Base-by-base conservation (phyloP, 2,113 vertebrate genomes). In the Osmerus mordax region DNA sequence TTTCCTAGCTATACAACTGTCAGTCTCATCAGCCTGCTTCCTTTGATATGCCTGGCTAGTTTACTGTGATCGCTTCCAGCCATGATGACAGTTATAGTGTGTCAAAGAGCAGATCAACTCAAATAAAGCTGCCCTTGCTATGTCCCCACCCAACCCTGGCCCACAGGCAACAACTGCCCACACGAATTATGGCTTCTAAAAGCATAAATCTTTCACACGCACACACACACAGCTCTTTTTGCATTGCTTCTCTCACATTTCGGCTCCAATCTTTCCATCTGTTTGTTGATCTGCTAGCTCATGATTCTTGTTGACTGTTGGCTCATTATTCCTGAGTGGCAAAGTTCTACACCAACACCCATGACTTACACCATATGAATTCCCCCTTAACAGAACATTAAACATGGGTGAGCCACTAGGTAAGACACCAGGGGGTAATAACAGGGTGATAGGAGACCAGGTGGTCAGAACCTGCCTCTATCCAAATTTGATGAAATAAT, bases 81-180 rank as follows among this genome's bases (percentile, higher is more conserved):
- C 56, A 21, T 2, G 12, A 15, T 60, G 16, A 13, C 41, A 52
- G 21, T 63, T 56, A 63, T 25, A 67, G 61, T 74, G 67, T 51
- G 53, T 73, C 54, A 71, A 53, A 25, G 47, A 56, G 55, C 55
- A 58, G 55, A 58, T 58, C 2, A 58, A 21, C 55, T 58, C 18
- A 58, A n/a, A 58, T 58, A 29, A 47, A 51, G 41, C 36, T 51
- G 16, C 28, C 29, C 51, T 23, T 53, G 52, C 51, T 52, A 65
- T 25, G 29, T 56, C 62, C 55, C 74, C 16, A 16, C 61, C 56
- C 66, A 15, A 19, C 54, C 36, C 23, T 64, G 71, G 60, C 72
- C 76, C 71, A 65, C 58, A 56, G 66, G 82, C 3, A 61, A 76
- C 18, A 69, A 71, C 12, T 52, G 18, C 55, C 65, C 65, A 73